phyloP scores from a whole-genome alignment of 2,888 invertebrate species.

The Drosophila sordidula region DNA sequence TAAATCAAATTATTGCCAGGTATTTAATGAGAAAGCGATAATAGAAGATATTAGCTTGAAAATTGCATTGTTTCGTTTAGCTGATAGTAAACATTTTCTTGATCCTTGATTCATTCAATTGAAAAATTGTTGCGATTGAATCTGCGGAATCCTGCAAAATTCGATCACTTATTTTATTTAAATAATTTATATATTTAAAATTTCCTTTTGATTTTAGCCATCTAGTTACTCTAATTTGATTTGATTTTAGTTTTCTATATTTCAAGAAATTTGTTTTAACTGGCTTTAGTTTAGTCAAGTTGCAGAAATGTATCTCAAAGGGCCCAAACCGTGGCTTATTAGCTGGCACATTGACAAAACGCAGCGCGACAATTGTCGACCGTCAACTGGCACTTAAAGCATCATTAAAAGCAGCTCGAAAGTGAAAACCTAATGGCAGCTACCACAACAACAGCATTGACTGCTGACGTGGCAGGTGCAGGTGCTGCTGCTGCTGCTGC shows the following conservation, averaged over 20 bases:
- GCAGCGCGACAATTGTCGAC: constrained; percentile 26
- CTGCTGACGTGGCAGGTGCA: constrained; percentile 34
- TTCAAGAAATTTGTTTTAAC: no score
- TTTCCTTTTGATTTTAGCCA: no score
- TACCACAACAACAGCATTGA: constrained; percentile 9
- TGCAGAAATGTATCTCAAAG: background rate
- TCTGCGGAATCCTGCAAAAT: no score
- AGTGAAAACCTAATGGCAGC: constrained; percentile 53
- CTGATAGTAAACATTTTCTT: no score
- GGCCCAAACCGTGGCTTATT: constrained; percentile 21
- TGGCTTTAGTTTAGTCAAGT: background rate
- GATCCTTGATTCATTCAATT: no score
- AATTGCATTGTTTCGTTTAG: background rate
- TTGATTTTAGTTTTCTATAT: no score
- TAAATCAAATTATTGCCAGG: background rate
- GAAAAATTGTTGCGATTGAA: no score
- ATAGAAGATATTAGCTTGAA: background rate
- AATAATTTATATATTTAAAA: no score
- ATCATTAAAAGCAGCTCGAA: constrained; percentile 55
- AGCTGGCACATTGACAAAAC: constrained; percentile 49
- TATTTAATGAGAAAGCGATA: background rate
- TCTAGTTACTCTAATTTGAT: no score
- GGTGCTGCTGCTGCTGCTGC: constrained; percentile 28
- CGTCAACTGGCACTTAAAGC: constrained; percentile 40
- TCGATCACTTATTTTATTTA: no score